Evolutionary conservation across 2,113 vertebrate genomes (phyloP).

Genomic region (Atlantisia rogersi): DNA sequence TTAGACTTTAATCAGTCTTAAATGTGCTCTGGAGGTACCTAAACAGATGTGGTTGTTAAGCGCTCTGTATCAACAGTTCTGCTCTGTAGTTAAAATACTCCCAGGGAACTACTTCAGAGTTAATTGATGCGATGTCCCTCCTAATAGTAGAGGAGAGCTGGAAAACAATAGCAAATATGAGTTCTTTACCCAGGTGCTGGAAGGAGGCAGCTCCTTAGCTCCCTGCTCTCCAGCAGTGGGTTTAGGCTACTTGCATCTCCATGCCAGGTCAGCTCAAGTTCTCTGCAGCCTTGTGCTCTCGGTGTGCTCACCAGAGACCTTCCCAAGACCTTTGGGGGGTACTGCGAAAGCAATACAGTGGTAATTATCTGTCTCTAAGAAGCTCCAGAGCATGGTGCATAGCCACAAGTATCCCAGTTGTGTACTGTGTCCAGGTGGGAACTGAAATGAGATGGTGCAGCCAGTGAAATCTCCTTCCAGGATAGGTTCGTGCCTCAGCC

Average conservation of each 20-base stretch:
- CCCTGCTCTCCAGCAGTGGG: neutral
- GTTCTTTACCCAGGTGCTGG: neutral
- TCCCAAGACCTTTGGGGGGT: too few relatives aligned
- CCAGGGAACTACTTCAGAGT: neutral
- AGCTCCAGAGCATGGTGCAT: neutral
- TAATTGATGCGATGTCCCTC: neutral
- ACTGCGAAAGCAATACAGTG: neutral
- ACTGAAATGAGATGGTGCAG: neutral
- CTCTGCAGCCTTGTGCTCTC: neutral
- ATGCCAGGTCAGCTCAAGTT: neutral
- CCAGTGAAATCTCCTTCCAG: neutral
- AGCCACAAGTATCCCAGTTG: neutral
- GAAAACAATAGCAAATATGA: neutral
- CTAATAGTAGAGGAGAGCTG: neutral
- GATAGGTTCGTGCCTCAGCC: accelerated
- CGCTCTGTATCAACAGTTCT: neutral
- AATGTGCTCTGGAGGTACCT: neutral
- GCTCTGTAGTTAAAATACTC: neutral
- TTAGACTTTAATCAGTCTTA: neutral
- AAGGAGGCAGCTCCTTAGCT: neutral
- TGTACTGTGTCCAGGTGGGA: neutral
- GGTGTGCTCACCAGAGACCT: neutral
- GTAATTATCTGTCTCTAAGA: neutral
- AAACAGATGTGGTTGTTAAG: neutral
- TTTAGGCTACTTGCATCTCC: neutral